Base-by-base conservation (phyloP, 2,888 invertebrate genomes). In the Cephus nigrinus region DNA sequence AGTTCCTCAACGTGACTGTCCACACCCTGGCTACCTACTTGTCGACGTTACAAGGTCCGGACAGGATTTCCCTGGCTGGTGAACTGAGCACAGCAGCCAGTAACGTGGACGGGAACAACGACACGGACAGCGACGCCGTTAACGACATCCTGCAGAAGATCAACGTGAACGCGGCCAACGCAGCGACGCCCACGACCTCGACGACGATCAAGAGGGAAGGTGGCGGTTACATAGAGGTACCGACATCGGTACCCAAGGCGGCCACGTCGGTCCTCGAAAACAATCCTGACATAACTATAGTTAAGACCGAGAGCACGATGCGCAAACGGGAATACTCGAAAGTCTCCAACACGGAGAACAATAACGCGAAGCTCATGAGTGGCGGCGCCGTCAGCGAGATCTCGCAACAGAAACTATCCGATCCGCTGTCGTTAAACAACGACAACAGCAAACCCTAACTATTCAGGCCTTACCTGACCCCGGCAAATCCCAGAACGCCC, bases 1-100 rank as follows among this genome's bases (percentile, higher is more conserved):
- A 95, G 88, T 95, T 95, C 86, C 92, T 96, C 55, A 96, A 96
- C 84, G 96, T 96, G 75, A 95, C 95, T 81, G 95, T 95, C 79
- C 94, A 94, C 84, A 95, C 95, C 81, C 92, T 96, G 75, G 95
- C 96, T 4, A 95, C 95, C 36, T 96, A 96, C 88, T 89, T 94
- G 83, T 93, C 94, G 83, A 94, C 94, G 72, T 92, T 94, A 84
- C 93, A 93, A 78, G 93, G 93, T 69, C 88, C 93, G 36, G 93
- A 93, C 82, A 91, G 92, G 77, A 91, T 91, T 77, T 93, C 93
- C 35, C 85, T 92, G 31, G 91, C 92, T n/a, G 90, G 91, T n/a
- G 92, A 92, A 79, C 88, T 92, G 69, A 91, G 90, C 80, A 89
- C 86, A 55, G 88, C 89, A 11, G 84, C 89, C 34, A 83, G 85